These are phyloP conservation scores for Caloenas nicobarica DNA, from an alignment of 2,113 vertebrate species.

Conservation along the genomic window DNA sequence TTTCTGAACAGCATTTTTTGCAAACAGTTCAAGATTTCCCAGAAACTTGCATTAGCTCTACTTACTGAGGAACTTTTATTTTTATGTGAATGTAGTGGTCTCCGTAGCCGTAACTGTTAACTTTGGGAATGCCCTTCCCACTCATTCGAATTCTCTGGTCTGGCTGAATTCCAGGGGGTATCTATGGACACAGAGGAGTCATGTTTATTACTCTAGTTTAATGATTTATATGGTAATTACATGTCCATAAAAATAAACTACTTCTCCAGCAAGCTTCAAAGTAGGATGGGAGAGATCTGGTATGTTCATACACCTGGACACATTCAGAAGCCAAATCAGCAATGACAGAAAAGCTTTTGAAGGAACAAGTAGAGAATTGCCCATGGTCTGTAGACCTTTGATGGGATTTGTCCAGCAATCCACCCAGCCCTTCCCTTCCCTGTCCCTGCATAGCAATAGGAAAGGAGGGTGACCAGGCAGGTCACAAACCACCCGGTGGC, in stretches of 20 bases:
- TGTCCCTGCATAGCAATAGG: neutral
- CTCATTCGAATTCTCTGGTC: constrained; percentile 89
- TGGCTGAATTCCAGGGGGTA: constrained; percentile 87
- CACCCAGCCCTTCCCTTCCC: neutral
- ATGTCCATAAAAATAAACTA: neutral
- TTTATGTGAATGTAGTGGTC: constrained; percentile 97
- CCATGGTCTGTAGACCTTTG: neutral
- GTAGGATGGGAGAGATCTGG: neutral
- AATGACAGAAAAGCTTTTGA: neutral
- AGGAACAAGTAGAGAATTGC: neutral
- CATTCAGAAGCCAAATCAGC: neutral
- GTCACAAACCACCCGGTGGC: neutral
- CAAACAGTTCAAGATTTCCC: neutral
- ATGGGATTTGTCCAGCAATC: neutral
- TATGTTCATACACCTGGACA: neutral
- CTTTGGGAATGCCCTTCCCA: constrained; percentile 92
- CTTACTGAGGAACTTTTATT: constrained; percentile 94
- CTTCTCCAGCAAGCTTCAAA: neutral
- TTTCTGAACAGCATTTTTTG: neutral
- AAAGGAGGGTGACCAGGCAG: neutral
- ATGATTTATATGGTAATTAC: neutral
- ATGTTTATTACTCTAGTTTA: neutral
- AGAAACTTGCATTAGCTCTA: neutral
- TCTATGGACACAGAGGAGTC: constrained; percentile 71
- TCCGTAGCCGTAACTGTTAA: constrained; percentile 91